Percentiles rank a stretch among this genome's conserved stretches.
phyloP scores from a whole-genome alignment of 2,888 invertebrate genomes.

The Cheilosia soror region DNA sequence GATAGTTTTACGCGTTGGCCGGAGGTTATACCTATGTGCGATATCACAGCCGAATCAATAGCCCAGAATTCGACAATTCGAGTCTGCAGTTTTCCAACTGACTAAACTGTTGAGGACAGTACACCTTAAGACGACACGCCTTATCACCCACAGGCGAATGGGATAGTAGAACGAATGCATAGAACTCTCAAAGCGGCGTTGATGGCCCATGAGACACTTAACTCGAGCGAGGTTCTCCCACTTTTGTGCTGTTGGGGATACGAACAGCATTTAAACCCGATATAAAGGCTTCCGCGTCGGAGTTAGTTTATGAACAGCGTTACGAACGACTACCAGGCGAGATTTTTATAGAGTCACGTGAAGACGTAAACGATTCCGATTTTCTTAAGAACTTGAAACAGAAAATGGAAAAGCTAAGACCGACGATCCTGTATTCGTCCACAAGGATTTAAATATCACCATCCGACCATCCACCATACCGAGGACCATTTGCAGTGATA shows the following conservation, averaged over 20 bases:
- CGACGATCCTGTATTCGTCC: too few relatives aligned
- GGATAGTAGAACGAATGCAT: conserved; percentile 14
- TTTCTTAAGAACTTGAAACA: too few relatives aligned
- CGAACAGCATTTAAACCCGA: conserved; percentile 3
- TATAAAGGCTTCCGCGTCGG: background rate
- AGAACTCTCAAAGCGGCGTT: conserved; percentile 3
- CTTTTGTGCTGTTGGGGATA: background rate
- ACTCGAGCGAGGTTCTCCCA: background rate
- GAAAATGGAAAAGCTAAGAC: too few relatives aligned
- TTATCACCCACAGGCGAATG: conserved; percentile 5
- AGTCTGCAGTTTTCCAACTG: conserved; percentile 2
- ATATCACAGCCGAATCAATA: conserved; percentile 4
- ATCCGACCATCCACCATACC: too few relatives aligned
- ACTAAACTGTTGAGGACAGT: background rate
- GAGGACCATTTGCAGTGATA: too few relatives aligned
- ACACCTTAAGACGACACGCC: background rate
- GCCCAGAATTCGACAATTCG: background rate
- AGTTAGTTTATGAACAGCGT: background rate
- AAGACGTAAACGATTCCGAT: too few relatives aligned
- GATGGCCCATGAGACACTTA: background rate
- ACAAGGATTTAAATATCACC: too few relatives aligned
- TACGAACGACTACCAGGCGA: too few relatives aligned
- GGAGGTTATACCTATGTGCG: background rate
- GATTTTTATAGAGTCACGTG: too few relatives aligned
- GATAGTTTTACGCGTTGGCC: background rate